Percentiles rank a stretch among this genome's conserved stretches.
Conservation (phyloP, 2,797 vertebrate genomes). For the Cottoperca gobio region DNA sequence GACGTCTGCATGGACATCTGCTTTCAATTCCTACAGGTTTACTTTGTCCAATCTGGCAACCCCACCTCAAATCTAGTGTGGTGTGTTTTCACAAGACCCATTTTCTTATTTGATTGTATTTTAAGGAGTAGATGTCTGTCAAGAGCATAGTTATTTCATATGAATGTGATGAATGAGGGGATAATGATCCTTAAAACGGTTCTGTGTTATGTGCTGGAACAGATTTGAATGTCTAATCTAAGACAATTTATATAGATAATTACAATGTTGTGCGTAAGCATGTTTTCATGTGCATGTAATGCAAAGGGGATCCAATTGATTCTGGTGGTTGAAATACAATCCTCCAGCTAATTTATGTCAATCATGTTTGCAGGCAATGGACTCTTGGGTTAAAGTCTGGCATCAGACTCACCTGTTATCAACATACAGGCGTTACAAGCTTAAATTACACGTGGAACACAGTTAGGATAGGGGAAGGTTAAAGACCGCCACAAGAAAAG, state of each 20-base stretch:
- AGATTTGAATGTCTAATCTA: neutral
- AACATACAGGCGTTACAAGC: neutral
- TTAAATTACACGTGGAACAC: neutral
- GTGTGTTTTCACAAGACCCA: conserved; percentile 54
- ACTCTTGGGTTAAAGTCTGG: neutral
- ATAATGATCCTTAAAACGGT: neutral
- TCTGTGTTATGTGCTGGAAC: neutral
- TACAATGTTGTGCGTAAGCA: neutral
- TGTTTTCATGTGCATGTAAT: neutral
- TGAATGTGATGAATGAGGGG: conserved; percentile 4
- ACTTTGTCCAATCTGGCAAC: conserved; percentile 63
- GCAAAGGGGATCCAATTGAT: neutral
- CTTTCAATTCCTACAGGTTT: conserved; percentile 76
- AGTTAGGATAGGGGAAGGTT: neutral
- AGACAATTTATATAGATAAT: neutral
- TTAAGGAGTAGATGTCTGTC: conserved; percentile 52
- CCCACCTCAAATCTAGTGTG: conserved; percentile 42
- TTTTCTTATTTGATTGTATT: conserved; percentile 70
- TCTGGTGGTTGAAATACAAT: conserved; percentile 25
- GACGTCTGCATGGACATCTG: conserved; percentile 74
- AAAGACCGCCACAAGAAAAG: neutral
- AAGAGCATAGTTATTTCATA: conserved; percentile 22
- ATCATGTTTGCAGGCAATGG: neutral
- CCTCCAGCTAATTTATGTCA: conserved; percentile 17
- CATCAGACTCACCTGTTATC: conserved; percentile 21